A percentile compares a stretch with the other conserved stretches of the same genome.
Conservation (phyloP, 30 jellyfish, hydroid and myxozoan species). For the Mastigias papua region DNA sequence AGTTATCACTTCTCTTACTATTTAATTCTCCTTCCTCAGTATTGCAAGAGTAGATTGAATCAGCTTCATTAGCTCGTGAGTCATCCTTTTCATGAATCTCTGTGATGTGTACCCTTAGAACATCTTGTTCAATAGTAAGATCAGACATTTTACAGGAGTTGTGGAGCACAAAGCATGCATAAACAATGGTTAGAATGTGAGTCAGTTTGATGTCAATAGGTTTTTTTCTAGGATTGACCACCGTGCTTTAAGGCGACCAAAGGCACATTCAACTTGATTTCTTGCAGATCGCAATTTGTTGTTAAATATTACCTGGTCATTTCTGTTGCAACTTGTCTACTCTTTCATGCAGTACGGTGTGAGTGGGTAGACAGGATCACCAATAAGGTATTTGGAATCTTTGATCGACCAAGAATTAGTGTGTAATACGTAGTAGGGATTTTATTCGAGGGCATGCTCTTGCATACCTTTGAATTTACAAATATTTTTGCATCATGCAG, state of each 20-base stretch:
- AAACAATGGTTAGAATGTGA: slow-evolving; percentile 48
- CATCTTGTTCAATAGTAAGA: slow-evolving; percentile 15
- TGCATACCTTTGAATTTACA: slow-evolving; percentile 43
- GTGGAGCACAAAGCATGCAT: slow-evolving; percentile 68
- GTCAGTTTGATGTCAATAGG: slow-evolving; percentile 55
- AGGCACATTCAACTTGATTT: slow-evolving; percentile 73
- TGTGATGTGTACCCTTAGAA: slow-evolving; percentile 13
- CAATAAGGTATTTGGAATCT: slow-evolving; percentile 56
- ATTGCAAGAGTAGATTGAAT: slow-evolving; percentile 28
- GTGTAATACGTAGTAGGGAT: slow-evolving; percentile 1
- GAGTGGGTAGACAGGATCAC: slow-evolving; percentile 78
- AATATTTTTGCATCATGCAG: slow-evolving; percentile 45
- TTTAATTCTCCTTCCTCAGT: slow-evolving; percentile 49
- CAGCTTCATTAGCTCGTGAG: slow-evolving; percentile 11
- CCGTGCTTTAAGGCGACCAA: slow-evolving; percentile 71
- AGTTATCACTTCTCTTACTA: no score
- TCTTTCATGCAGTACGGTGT: slow-evolving; percentile 75
- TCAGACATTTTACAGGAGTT: slow-evolving; percentile 54
- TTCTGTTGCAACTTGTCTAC: slow-evolving; percentile 32
- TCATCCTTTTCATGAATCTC: slow-evolving; percentile 29
- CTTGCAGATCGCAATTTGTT: slow-evolving; percentile 54
- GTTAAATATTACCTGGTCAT: slow-evolving; percentile 67
- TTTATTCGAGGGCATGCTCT: neutral
- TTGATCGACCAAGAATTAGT: slow-evolving; percentile 35
- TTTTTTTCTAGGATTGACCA: slow-evolving; percentile 72